Evolutionary conservation across 37 sponge, comb jelly and placozoan species (phyloP), one percentile per base, ranked within the genome.

Genomic region (Haliclona indistincta): DNA sequence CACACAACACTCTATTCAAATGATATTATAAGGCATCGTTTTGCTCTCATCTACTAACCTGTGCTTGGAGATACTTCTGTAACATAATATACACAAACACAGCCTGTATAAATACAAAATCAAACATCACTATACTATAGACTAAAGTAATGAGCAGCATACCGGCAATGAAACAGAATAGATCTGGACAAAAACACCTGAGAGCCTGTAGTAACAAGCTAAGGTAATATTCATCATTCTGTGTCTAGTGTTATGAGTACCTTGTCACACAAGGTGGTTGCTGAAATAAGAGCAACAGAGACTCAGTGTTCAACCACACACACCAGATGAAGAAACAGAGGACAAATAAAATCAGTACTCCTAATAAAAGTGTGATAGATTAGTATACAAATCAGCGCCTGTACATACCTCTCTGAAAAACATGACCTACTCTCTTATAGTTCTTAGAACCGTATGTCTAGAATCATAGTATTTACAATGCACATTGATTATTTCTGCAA

Each of bases 271-370:
- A 89, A 2, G 79, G 84, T 10, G 79, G 55, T 52, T 89, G 89
- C 2, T 83, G 84, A 1, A 82, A 36, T 0, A 78, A 35, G 36
- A 82, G 73, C 4, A 89, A 64, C 15, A 89, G 11, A 44, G 84
- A 83, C 54, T 89, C 89, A 17, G 83, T 68, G 56, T 83, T 83
- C 38, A 89, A 39, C 84, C 83, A 89, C 11, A 89, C 30, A 2
- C 54, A 45, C 3, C 36, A 47, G 1, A 87, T 63, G 30, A 65
- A 63, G 23, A 87, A 33, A 47, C 72, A 30, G 7, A 74, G 71
- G 13, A 80, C 0, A 4, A 34, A 20, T n/a, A 75, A 38, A 34
- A 87, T 74, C 49, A 80, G 44, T 4, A 87, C 3, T 32, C 82
- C 80, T 79, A 7, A n/a, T 25, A 58, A 58, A 58, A 13, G 13